Evolutionary conservation across 2,888 invertebrate genomes (phyloP).

Genomic region (Malachius bipustulatus): DNA sequence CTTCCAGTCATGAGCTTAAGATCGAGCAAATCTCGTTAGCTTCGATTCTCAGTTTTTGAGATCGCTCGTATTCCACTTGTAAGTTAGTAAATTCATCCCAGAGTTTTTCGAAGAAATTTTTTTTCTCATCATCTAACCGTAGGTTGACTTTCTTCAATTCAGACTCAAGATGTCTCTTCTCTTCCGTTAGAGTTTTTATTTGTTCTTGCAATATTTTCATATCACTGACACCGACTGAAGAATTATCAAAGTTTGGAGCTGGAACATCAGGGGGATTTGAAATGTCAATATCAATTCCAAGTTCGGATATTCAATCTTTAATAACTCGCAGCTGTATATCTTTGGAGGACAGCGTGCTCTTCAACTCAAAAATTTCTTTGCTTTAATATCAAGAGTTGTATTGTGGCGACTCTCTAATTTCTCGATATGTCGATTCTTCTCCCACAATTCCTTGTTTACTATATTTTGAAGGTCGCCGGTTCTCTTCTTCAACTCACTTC

Average conservation of each 20-base stretch:
- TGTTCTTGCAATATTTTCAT: constrained; percentile 25
- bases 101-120: constrained; percentile 24
- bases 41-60: constrained; percentile 34
- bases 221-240: constrained; percentile 20
- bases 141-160: no score
- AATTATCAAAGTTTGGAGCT: no score
- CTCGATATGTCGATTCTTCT: constrained; percentile 46
- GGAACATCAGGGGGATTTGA: constrained; percentile 6
- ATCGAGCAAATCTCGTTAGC: constrained; percentile 38
- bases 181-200: constrained; percentile 25
- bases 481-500: constrained; percentile 36
- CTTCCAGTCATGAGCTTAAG: constrained; percentile 49
- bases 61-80: constrained; percentile 29
- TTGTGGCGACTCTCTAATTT: constrained; percentile 34
- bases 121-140: constrained; percentile 1
- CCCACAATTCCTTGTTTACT: constrained; percentile 46
- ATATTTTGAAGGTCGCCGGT: constrained; percentile 38
- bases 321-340: constrained; percentile 29
- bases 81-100: constrained; percentile 29
- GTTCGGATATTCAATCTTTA: constrained; percentile 29
- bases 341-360: constrained; percentile 34
- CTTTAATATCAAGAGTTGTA: constrained; percentile 23
- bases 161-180: constrained; percentile 26
- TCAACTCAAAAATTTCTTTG: constrained; percentile 29
- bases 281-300: constrained; percentile 19